phyloP scores from a whole-genome alignment of 2,797 vertebrate species.

The Lycodopsis pacificus region DNA sequence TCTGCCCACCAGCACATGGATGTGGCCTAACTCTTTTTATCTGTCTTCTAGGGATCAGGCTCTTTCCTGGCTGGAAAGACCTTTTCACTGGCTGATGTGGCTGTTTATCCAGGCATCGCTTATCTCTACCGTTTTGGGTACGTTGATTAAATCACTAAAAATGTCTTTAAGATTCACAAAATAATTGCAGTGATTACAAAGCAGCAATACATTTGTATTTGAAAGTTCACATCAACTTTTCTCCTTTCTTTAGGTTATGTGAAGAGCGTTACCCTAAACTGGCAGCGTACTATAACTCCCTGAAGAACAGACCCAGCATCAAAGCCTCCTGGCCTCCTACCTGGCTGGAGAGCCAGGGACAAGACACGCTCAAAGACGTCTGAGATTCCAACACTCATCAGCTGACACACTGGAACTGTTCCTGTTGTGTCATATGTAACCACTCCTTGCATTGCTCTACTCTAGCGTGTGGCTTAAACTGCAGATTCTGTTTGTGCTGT shows the following conservation, averaged over 20 bases:
- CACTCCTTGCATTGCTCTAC: constrained; percentile 21
- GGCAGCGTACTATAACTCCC: constrained; percentile 71
- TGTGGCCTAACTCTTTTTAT: neutral
- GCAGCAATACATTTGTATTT: neutral
- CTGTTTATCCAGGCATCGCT: constrained; percentile 67
- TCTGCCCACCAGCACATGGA: neutral
- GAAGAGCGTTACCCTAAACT: constrained; percentile 76
- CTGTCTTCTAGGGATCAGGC: constrained; percentile 42
- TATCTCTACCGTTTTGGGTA: constrained; percentile 73
- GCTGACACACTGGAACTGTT: neutral
- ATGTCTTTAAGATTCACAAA: neutral
- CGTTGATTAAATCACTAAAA: constrained; percentile 4
- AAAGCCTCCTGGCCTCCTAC: constrained; percentile 74
- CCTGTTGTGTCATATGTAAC: neutral
- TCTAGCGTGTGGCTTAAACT: neutral
- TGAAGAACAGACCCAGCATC: constrained; percentile 82
- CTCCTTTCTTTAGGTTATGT: constrained; percentile 60
- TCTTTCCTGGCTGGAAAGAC: constrained; percentile 72
- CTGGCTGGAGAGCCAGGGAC: constrained; percentile 65
- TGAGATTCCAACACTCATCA: constrained; percentile 42
- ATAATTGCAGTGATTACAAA: neutral
- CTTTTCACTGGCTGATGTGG: constrained; percentile 80
- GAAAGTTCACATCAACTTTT: neutral
- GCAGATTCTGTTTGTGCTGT: neutral
- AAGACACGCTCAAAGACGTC: constrained; percentile 66